Conservation (phyloP, 2,113 vertebrate species). For the Lota lota region DNA sequence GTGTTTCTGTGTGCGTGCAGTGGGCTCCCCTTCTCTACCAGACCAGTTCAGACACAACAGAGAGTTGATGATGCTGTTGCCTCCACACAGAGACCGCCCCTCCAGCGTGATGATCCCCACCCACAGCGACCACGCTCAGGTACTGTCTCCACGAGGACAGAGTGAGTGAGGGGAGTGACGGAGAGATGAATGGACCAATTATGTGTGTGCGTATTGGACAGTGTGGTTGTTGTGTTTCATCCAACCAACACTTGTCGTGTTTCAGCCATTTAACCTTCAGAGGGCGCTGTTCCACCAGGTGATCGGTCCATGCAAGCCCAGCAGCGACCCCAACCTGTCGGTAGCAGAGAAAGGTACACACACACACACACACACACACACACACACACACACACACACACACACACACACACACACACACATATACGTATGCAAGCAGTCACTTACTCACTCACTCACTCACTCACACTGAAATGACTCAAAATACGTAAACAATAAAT, state of each 20-base stretch:
- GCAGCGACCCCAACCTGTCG: slow-evolving; percentile 97
- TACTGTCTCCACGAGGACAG: neutral
- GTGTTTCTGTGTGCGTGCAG: slow-evolving; percentile 40
- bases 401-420: neutral
- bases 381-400: slow-evolving; percentile 1
- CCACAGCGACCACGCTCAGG: slow-evolving; percentile 91
- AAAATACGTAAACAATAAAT: neutral
- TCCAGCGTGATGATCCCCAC: slow-evolving; percentile 93
- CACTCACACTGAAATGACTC: neutral
- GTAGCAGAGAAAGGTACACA: slow-evolving; percentile 93
- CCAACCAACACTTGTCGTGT: slow-evolving; percentile 1
- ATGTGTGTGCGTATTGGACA: neutral
- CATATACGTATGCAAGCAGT: neutral
- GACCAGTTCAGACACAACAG: slow-evolving; percentile 92
- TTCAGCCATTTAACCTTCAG: slow-evolving; percentile 87
- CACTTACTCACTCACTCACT: neutral
- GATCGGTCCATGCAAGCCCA: slow-evolving; percentile 93
- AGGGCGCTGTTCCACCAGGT: slow-evolving; percentile 93
- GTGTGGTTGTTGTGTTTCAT: neutral
- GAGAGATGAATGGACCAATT: too few relatives aligned
- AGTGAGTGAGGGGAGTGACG: too few relatives aligned
- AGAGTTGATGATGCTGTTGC: slow-evolving; percentile 92
- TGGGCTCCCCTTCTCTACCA: slow-evolving; percentile 91
- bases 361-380: neutral
- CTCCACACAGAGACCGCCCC: slow-evolving; percentile 85